Conservation (phyloP, 2,888 invertebrate species). For the Pollenia angustigena region DNA sequence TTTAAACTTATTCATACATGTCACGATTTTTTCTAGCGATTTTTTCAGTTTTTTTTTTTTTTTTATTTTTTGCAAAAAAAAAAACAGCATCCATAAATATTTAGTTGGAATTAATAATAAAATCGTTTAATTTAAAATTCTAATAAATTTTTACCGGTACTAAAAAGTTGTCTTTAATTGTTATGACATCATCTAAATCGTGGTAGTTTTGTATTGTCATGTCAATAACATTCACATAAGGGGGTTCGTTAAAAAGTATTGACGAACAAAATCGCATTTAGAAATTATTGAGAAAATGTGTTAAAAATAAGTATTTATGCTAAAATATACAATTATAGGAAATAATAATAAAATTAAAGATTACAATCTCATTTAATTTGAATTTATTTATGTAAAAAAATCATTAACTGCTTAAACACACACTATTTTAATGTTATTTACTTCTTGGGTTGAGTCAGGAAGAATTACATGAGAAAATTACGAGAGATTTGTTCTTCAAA, state of each 20-base stretch:
- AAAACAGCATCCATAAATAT: conserved; percentile 50
- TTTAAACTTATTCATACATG: conserved; percentile 56
- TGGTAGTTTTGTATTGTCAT: conserved; percentile 18
- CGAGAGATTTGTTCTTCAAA: too few species aligned
- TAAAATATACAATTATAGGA: conserved; percentile 34
- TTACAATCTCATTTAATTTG: too few species aligned
- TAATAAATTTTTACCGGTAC: conserved; percentile 59
- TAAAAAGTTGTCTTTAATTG: conserved; percentile 45
- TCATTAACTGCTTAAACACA: too few species aligned
- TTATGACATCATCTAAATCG: conserved; percentile 58
- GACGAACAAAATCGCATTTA: background rate
- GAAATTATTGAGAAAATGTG: background rate
- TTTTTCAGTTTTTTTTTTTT: conserved; percentile 1
- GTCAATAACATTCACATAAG: conserved; percentile 25
- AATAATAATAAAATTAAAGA: background rate
- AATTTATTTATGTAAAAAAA: too few species aligned
- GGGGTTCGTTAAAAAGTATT: background rate
- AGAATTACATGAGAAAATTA: too few species aligned
- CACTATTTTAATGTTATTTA: background rate
- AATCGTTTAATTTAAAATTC: conserved; percentile 65
- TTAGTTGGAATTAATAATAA: conserved; percentile 63
- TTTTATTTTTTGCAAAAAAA: background rate
- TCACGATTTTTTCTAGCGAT: conserved; percentile 58
- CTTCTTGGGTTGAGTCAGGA: too few species aligned
- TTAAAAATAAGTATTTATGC: conserved; percentile 28